A percentile compares a stretch with the other conserved stretches of the same genome.
phyloP scores from a whole-genome alignment of 2,113 vertebrate species.

The Chitala chitala region DNA sequence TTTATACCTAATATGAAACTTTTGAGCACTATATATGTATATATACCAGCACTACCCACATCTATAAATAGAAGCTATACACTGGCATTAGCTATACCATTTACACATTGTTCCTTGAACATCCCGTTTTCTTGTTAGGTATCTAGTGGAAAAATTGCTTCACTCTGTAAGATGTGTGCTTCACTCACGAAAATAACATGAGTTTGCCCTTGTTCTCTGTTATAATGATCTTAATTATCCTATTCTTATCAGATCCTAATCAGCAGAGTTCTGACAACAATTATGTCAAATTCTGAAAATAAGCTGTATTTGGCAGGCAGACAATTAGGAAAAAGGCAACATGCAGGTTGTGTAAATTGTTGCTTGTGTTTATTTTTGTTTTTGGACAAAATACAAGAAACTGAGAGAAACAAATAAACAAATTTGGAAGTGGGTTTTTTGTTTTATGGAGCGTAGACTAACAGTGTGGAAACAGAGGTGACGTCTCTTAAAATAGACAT shows the following conservation, averaged over 20 bases:
- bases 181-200: background rate
- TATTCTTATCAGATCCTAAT: background rate
- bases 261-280: background rate
- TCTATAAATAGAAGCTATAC: too few species aligned
- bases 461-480: background rate
- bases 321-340: background rate
- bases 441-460: background rate
- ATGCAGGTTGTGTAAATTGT: background rate
- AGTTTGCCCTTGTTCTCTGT: slow-evolving; percentile 6
- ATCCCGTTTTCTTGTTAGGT: too few species aligned
- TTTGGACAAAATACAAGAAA: background rate
- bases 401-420: background rate
- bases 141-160: too few species aligned
- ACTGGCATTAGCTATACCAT: too few species aligned
- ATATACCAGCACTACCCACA: too few species aligned
- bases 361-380: background rate
- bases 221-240: background rate
- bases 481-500: background rate
- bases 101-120: too few species aligned
- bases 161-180: background rate
- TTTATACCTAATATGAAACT: too few species aligned
- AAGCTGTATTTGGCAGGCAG: slow-evolving; percentile 1
- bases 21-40: too few species aligned
- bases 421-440: background rate
- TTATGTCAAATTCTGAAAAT: background rate